Evolutionary conservation across 2,888 invertebrate genomes (phyloP).

Genomic region (Halictus quadricinctus): DNA sequence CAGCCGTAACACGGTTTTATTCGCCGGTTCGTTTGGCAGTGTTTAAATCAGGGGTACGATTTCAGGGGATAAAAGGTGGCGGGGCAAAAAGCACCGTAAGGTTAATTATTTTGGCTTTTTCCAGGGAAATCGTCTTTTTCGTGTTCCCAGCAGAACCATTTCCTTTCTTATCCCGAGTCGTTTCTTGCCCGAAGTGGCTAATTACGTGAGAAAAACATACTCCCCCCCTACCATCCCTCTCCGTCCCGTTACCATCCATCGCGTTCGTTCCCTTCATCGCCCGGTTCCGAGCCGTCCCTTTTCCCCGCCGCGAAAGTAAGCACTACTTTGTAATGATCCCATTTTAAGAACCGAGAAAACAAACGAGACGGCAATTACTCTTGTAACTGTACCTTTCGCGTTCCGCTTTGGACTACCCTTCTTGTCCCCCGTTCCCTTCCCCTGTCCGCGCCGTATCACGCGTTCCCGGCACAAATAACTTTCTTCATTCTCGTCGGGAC

Average conservation of each 20-base stretch:
- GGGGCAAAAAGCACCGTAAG: constrained; percentile 35
- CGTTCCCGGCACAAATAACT: constrained; percentile 30
- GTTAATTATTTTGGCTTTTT: constrained; percentile 63
- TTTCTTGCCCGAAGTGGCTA: constrained; percentile 57
- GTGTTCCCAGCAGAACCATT: constrained; percentile 48
- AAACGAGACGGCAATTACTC: constrained; percentile 61
- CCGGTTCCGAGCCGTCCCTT: neutral
- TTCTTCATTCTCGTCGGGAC: constrained; percentile 24
- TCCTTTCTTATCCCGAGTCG: constrained; percentile 40
- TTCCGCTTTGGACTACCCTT: constrained; percentile 31
- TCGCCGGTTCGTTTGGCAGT: constrained; percentile 4
- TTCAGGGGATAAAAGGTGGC: constrained; percentile 24
- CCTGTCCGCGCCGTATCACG: constrained; percentile 20
- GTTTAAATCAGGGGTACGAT: constrained; percentile 25
- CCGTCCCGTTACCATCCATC: neutral
- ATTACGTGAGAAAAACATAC: constrained; percentile 67
- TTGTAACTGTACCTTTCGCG: constrained; percentile 52
- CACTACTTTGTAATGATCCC: constrained; percentile 59
- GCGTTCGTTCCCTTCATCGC: neutral
- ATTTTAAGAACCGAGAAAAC: constrained; percentile 54
- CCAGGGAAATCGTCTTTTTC: constrained; percentile 29
- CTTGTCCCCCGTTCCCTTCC: neutral
- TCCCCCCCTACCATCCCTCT: constrained; percentile 13
- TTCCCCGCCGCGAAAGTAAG: constrained; percentile 37
- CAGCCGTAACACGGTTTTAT: neutral